Percentiles rank a stretch among this genome's conserved stretches.
Conservation (phyloP, 2,113 vertebrate genomes). For the Sitta europaea region DNA sequence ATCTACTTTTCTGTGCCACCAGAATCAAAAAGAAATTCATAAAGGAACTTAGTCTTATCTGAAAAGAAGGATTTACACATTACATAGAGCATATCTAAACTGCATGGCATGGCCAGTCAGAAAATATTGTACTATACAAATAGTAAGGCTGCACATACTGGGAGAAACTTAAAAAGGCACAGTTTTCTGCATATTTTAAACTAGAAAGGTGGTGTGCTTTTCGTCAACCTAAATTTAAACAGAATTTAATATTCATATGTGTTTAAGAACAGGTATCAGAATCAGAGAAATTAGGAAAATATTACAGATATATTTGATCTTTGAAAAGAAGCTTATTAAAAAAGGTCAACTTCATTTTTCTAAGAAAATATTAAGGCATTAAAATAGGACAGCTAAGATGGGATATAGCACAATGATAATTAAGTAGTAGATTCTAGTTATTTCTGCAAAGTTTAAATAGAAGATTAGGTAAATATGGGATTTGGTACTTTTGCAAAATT, state of each 20-base stretch:
- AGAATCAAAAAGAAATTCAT: neutral
- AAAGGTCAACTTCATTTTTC: conserved; percentile 7
- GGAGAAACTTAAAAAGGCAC: neutral
- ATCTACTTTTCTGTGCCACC: neutral
- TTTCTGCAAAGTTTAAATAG: conserved; percentile 18
- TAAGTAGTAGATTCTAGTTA: neutral
- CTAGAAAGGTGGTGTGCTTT: neutral
- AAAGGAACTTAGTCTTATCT: neutral
- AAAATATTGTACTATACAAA: neutral
- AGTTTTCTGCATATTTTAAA: neutral
- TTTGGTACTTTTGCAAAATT: neutral
- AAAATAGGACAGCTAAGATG: neutral
- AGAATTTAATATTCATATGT: neutral
- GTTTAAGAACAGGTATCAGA: neutral
- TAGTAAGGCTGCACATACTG: neutral
- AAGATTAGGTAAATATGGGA: conserved; percentile 9
- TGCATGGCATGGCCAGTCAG: neutral
- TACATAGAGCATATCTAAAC: neutral
- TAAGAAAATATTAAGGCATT: conserved; percentile 24
- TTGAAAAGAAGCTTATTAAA: conserved; percentile 6
- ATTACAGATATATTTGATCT: neutral
- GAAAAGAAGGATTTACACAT: neutral
- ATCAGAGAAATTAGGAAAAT: neutral
- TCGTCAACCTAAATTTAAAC: neutral
- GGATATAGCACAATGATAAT: neutral